These are phyloP conservation scores for Rhinogobio ventralis DNA, from an alignment of 2,797 vertebrate species.

Conservation along the genomic window DNA sequence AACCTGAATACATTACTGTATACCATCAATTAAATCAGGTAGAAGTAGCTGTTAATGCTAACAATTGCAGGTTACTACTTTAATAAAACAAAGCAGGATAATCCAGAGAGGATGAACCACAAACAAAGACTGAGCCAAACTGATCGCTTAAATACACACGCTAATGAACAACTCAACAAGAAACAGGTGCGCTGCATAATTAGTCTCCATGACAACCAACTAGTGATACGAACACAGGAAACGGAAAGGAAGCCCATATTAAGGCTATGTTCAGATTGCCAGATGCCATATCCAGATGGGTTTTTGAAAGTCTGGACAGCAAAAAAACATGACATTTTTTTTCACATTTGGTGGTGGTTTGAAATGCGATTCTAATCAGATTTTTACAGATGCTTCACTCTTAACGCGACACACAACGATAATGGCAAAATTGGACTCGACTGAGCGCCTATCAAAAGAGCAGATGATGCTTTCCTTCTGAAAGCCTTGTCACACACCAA, in stretches of 20 bases:
- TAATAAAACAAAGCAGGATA: too few relatives aligned
- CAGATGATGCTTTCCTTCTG: neutral
- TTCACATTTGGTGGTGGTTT: neutral
- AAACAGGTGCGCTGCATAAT: too few relatives aligned
- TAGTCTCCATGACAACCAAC: too few relatives aligned
- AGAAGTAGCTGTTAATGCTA: neutral
- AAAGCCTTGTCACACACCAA: too few relatives aligned
- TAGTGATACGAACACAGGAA: neutral
- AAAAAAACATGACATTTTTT: neutral
- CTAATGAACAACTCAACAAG: too few relatives aligned
- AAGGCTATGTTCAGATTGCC: neutral
- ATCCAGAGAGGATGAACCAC: too few relatives aligned
- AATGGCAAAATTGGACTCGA: neutral
- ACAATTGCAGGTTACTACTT: neutral
- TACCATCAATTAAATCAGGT: neutral
- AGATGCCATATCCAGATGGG: too few relatives aligned
- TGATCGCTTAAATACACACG: too few relatives aligned
- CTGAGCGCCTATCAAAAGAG: neutral
- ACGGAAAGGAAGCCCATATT: too few relatives aligned
- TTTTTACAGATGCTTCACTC: neutral
- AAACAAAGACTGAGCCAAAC: too few relatives aligned
- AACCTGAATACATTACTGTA: neutral
- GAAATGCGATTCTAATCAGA: neutral
- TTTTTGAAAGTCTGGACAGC: neutral
- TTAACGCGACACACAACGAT: neutral